Percentiles rank a stretch among this genome's conserved stretches.
These are phyloP conservation scores for Anguilla japonica DNA, from an alignment of 2,113 vertebrate genomes.

Conservation along the genomic window DNA sequence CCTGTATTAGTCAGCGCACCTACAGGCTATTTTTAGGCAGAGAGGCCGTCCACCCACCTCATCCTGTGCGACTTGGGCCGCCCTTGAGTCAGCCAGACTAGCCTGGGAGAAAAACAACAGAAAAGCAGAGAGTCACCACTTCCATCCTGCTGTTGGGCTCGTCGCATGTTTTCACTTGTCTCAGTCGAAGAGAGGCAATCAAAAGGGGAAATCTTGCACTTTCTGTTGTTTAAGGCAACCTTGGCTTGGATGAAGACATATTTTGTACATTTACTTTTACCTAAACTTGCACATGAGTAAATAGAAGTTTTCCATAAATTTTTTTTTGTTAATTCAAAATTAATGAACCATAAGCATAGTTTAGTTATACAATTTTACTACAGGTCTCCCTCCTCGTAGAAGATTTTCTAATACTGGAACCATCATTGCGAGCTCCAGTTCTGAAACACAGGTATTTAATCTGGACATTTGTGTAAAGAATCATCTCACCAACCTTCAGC, in stretches of 20 bases:
- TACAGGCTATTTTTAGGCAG: constrained; percentile 28
- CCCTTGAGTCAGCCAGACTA: constrained; percentile 66
- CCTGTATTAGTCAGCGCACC: neutral
- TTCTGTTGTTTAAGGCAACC: too few species aligned
- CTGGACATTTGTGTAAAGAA: neutral
- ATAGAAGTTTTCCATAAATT: too few species aligned
- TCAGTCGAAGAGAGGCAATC: neutral
- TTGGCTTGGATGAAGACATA: neutral
- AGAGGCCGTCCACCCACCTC: constrained; percentile 72
- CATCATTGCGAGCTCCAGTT: too few species aligned
- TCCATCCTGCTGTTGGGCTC: neutral
- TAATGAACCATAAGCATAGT: too few species aligned
- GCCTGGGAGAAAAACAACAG: constrained; percentile 50
- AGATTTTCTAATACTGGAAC: too few species aligned
- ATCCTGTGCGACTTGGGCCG: constrained; percentile 85
- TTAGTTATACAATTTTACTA: too few species aligned
- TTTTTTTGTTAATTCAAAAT: too few species aligned
- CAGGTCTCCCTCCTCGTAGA: too few species aligned
- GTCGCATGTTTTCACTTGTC: neutral
- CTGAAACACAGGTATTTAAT: too few species aligned
- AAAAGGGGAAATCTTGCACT: neutral
- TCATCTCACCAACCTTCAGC: constrained; percentile 63
- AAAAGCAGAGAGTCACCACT: neutral
- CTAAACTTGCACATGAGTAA: too few species aligned
- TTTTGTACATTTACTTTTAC: neutral